Conservation (phyloP, 2,888 invertebrate genomes). For the Tuta absoluta region DNA sequence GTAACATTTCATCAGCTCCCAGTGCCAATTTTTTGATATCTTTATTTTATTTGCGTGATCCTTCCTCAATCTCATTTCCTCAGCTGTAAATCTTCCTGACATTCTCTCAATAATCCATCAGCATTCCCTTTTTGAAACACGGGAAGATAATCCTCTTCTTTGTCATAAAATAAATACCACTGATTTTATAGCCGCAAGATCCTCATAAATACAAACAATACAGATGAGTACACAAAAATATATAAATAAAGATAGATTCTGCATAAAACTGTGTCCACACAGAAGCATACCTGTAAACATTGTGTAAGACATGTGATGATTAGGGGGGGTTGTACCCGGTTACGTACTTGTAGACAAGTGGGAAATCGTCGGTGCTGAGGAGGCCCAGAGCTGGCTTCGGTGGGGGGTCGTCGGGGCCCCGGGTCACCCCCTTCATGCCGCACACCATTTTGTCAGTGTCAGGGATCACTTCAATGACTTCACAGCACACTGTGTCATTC, state of each 20-base stretch:
- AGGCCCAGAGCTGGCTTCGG: constrained; percentile 90
- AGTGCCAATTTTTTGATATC: constrained; percentile 4
- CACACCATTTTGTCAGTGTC: constrained; percentile 93
- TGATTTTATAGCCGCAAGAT: constrained; percentile 57
- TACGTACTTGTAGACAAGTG: constrained; percentile 91
- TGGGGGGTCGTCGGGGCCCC: constrained; percentile 85
- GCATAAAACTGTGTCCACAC: constrained; percentile 45
- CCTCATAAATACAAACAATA: constrained; percentile 38
- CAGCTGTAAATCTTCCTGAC: constrained; percentile 15
- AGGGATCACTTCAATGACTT: constrained; percentile 92
- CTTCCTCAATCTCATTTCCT: neutral
- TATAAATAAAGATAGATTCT: constrained; percentile 51
- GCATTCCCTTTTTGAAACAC: neutral
- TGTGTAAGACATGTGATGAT: constrained; percentile 51
- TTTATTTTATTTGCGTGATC: neutral
- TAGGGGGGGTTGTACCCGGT: constrained; percentile 21
- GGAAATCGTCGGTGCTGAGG: constrained; percentile 90
- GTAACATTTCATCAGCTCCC: neutral
- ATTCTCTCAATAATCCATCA: constrained; percentile 19
- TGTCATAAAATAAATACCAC: constrained; percentile 52
- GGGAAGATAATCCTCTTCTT: constrained; percentile 26
- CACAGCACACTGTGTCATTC: constrained; percentile 93
- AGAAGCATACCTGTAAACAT: constrained; percentile 57
- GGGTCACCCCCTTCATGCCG: constrained; percentile 90
- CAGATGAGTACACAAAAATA: constrained; percentile 55